Evolutionary conservation across 2,113 vertebrate genomes (phyloP).

Genomic region (Gadus macrocephalus): DNA sequence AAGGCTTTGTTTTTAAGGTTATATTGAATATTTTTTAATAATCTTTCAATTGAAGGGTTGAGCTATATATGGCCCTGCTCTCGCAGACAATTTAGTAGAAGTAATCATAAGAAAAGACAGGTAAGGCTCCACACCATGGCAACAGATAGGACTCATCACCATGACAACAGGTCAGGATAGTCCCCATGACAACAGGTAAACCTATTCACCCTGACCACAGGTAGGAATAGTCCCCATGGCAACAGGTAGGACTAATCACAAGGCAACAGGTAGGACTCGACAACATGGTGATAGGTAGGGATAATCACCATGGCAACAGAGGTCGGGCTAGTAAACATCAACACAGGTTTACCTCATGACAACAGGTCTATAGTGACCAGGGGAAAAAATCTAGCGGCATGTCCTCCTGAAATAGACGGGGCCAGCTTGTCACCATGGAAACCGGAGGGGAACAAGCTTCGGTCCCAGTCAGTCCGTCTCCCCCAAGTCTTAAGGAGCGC

Average conservation of each 20-base stretch:
- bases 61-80: too few species aligned
- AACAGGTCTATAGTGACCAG: slow-evolving; percentile 34
- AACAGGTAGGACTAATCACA: too few species aligned
- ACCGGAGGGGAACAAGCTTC: slow-evolving; percentile 44
- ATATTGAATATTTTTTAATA: too few species aligned
- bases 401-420: slow-evolving; percentile 62
- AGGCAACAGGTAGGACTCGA: too few species aligned
- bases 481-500: not conserved
- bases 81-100: not conserved
- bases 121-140: not conserved
- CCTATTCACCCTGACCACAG: too few species aligned
- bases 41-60: too few species aligned
- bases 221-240: too few species aligned
- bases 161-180: too few species aligned
- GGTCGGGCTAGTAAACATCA: too few species aligned
- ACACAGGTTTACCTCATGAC: slow-evolving; percentile 47
- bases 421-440: slow-evolving; percentile 68
- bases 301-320: not conserved
- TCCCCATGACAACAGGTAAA: too few species aligned
- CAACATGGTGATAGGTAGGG: not conserved
- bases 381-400: slow-evolving; percentile 43
- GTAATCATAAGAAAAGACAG: not conserved
- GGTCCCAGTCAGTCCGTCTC: slow-evolving; percentile 24
- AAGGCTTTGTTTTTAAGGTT: too few species aligned
- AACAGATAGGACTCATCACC: too few species aligned